A percentile compares a stretch with the other conserved stretches of the same genome.
Evolutionary conservation across 2,888 invertebrate genomes (phyloP).

Genomic region (Salticus scenicus): DNA sequence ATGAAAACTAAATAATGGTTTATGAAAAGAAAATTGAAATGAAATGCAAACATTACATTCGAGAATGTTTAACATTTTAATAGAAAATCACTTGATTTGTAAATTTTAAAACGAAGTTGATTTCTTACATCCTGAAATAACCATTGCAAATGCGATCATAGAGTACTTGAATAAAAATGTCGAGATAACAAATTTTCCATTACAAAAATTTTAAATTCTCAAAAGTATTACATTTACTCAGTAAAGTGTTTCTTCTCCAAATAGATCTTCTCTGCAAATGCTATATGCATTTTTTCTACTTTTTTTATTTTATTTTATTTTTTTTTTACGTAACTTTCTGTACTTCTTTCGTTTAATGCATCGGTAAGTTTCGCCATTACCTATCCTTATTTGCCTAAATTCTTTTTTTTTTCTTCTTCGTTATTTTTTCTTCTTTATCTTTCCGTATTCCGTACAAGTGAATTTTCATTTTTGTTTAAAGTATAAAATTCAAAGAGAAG

Average conservation of each 20-base stretch:
- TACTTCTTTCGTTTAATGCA: constrained; percentile 49
- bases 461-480: not conserved
- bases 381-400: constrained; percentile 53
- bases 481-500: not conserved
- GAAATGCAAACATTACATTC: too few species aligned
- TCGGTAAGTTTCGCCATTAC: constrained; percentile 48
- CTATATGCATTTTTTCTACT: not conserved
- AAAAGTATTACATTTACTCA: not conserved
- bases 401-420: constrained; percentile 21
- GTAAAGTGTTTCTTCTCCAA: not conserved
- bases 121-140: too few species aligned
- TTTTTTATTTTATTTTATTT: not conserved
- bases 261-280: not conserved
- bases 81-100: too few species aligned
- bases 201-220: not conserved
- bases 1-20: too few species aligned
- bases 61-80: too few species aligned
- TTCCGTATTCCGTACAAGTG: not conserved
- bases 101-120: too few species aligned
- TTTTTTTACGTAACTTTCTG: not conserved
- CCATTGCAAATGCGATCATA: too few species aligned
- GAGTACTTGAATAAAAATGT: not conserved
- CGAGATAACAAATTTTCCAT: not conserved
- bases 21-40: too few species aligned
- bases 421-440: constrained; percentile 17